These are phyloP conservation scores for Drosophila pectinifera DNA, from an alignment of 1,140 invertebrate species.

Conservation along the genomic window DNA sequence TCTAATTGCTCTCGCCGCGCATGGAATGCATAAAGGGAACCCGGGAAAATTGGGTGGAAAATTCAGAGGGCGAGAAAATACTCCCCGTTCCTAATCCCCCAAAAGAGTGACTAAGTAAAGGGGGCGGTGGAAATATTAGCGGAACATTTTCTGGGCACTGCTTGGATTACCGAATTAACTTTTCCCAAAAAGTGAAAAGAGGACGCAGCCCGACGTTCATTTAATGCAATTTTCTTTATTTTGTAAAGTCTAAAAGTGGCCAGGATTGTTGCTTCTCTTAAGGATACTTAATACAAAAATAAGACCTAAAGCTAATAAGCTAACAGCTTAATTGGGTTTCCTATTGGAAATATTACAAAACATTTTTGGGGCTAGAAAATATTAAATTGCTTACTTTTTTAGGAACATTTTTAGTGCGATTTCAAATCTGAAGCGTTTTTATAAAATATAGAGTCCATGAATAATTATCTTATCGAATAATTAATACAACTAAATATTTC, in stretches of 20 bases:
- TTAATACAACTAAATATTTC: not conserved
- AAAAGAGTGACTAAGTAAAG: slow-evolving; percentile 14
- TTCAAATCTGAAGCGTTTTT: not conserved
- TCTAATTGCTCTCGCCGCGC: slow-evolving; percentile 25
- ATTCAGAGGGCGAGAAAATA: not conserved
- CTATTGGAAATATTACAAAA: no score
- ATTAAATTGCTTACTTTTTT: not conserved
- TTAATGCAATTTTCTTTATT: not conserved
- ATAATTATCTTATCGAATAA: not conserved
- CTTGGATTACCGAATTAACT: slow-evolving; percentile 2
- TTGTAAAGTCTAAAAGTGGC: not conserved
- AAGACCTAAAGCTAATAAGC: not conserved
- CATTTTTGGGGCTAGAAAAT: not conserved
- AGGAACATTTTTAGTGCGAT: not conserved
- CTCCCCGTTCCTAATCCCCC: not conserved
- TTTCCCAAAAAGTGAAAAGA: slow-evolving; percentile 9
- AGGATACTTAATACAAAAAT: not conserved
- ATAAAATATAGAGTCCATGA: no score
- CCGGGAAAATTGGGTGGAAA: slow-evolving; percentile 9
- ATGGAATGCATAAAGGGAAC: slow-evolving; percentile 27
- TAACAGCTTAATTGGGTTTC: no score
- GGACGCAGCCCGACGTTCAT: not conserved
- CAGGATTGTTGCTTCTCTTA: not conserved
- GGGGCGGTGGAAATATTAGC: slow-evolving; percentile 20
- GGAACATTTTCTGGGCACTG: slow-evolving; percentile 5